These are phyloP conservation scores for Achlya flavicornis DNA, from an alignment of 2,888 invertebrate genomes.

Conservation along the genomic window DNA sequence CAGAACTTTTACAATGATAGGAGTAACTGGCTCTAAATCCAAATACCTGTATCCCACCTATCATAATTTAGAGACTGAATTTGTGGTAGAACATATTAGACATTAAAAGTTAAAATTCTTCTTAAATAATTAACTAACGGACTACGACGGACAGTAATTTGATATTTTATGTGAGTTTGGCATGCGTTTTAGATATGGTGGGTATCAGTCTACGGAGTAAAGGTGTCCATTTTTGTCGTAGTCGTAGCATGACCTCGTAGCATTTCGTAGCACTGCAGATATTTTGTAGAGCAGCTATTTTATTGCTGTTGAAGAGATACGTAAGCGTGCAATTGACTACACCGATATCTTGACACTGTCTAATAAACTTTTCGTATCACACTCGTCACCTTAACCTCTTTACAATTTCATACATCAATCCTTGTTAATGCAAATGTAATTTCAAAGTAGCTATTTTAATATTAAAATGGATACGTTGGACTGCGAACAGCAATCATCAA, in stretches of 20 bases:
- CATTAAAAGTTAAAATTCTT: too few species aligned
- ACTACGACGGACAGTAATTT: too few species aligned
- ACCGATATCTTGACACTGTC: not conserved
- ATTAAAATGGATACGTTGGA: not conserved
- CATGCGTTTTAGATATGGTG: too few species aligned
- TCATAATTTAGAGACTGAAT: too few species aligned
- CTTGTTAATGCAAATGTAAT: not conserved
- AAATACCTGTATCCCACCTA: too few species aligned
- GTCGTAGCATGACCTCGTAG: not conserved
- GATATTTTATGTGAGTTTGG: too few species aligned
- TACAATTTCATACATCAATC: not conserved
- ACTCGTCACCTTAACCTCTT: not conserved
- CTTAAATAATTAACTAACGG: too few species aligned
- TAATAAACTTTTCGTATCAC: too few species aligned
- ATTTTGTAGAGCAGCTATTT: constrained; percentile 14
- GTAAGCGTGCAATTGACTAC: constrained; percentile 12
- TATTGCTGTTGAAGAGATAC: constrained; percentile 18
- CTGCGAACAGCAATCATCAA: constrained; percentile 10
- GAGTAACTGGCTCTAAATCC: too few species aligned
- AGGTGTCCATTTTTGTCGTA: not conserved
- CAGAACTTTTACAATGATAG: too few species aligned
- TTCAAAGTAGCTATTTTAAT: not conserved
- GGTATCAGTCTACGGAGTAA: too few species aligned
- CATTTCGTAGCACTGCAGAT: constrained; percentile 14
- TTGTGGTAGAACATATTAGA: too few species aligned